Base-by-base conservation (phyloP, 2,888 invertebrate genomes). In the Bhutanitis thaidina region DNA sequence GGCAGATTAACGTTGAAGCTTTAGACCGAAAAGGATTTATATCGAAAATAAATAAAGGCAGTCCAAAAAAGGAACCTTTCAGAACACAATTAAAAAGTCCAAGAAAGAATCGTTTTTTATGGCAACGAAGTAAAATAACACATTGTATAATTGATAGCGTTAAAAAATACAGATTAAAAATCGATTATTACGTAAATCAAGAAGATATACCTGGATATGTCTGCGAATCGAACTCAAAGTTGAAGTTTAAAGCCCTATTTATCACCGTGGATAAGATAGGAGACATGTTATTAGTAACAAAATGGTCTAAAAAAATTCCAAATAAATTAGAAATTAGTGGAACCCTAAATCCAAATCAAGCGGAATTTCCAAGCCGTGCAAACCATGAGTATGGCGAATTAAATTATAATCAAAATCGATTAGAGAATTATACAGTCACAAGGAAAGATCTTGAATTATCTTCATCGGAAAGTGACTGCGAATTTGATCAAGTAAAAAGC, bases 1-100 rank as follows among this genome's bases (percentile, higher is more conserved):
- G 88, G 36, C 90, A 90, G 51, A 89, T 88, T 7, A 58, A 72
- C 36, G 60, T 72, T 1, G 78, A 80, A 12, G 82, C 81, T 1
- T 75, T 62, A 4, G 77, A 77, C 0, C 65, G 57, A 34, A 80
- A 71, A 61, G 87, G 88, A 25, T 80, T 64, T 49, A 77, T 87
- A 16, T 61, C 53, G 1, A 89, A 88, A 71, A 45, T 82, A 14
- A 63, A 54, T 36, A 69, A 12, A 34, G 12, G 3, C 1, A 34
- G 46, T 20, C 56, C 46, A 1, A 9, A 38, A 5, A 71, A 73
- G 34, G 69, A 61, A 62, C 74, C 74, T 49, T 47, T 10, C 54
- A 49, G 30, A 15, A n/a, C 16, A 7, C 9, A 30, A 2, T 10
- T 30, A n/a, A 48, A 36, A 20, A 20, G 5, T 5, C 20, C 20